Evolutionary conservation across 2,113 vertebrate species (phyloP), one percentile per base, ranked within the genome.

Genomic region (Lampris megalopsis): DNA sequence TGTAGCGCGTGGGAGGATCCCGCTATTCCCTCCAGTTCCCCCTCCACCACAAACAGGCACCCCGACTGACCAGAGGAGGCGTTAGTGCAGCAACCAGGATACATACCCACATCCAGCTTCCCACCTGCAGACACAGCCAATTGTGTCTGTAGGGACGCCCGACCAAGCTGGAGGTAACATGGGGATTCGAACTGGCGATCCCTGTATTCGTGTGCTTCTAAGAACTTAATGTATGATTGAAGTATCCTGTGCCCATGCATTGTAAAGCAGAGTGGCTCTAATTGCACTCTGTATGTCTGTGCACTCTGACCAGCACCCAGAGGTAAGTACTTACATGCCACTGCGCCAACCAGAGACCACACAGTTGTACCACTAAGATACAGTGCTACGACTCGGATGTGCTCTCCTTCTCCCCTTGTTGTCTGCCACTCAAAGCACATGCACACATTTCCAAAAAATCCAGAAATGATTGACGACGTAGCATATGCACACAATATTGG

Each of bases 271-370:
- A 68, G 24, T 57, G 68, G 72, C 74, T 62, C 40, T 47, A 79
- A 68, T 43, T 52, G 66, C 71, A 71, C 67, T 57, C 41, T 70
- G 50, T 45, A 68, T 5, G 50, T 5, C 54, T 50, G 10, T 71
- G 37, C 13, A 53, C 1, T 13, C 75, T 38, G 57, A 65, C 77
- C 49, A 83, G 43, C 6, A 54, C 79, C 79, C 48, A 2, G 2
- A 11, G 63, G 66, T 54, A 68, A 83, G 83, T 37, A 40, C 70
- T 63, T 60, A 50, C 70, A 72, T 66, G 54, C 45, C 67, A 58
- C 56, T 47, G 35, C 45, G 68, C 53, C 2, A 49, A 57, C n/a
- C 4, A 5, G 63, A 60, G 73, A 69, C 81, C 77, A 67, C 47
- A 63, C 43, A 45, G 43, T 45, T 7, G 24, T 24, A 24, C 24